phyloP scores from a whole-genome alignment of 2,113 vertebrate species.

The Nesoenas mayeri region DNA sequence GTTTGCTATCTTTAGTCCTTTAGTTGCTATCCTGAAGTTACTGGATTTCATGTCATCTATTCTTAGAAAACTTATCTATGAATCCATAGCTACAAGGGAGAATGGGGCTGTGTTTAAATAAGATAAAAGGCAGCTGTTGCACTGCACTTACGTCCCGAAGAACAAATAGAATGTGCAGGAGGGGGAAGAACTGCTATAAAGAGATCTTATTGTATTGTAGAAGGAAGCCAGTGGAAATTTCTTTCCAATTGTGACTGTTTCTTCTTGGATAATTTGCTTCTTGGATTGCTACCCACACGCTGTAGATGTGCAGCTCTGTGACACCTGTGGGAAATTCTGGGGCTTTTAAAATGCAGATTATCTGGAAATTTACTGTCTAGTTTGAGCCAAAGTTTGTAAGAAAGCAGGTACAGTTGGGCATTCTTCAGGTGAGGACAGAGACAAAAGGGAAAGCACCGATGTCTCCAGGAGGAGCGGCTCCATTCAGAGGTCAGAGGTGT shows the following conservation, averaged over 20 bases:
- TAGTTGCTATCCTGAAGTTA: background rate
- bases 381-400: background rate
- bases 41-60: background rate
- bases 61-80: background rate
- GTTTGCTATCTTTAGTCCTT: background rate
- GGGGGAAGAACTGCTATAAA: background rate
- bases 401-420: background rate
- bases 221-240: background rate
- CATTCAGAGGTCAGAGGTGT: background rate
- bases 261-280: background rate
- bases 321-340: background rate
- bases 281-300: background rate
- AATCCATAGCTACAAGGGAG: background rate
- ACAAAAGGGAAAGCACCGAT: background rate
- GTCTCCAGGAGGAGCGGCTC: background rate
- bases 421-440: background rate
- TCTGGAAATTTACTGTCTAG: background rate
- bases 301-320: background rate
- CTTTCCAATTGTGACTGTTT: background rate
- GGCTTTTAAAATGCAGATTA: background rate
- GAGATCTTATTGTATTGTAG: background rate
- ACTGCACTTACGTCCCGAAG: background rate
- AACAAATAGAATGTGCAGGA: background rate
- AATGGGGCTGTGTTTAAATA: constrained; percentile 20
- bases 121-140: constrained; percentile 33